phyloP scores from a whole-genome alignment of 2,797 vertebrate genomes.

The Halcyon leucocephala region DNA sequence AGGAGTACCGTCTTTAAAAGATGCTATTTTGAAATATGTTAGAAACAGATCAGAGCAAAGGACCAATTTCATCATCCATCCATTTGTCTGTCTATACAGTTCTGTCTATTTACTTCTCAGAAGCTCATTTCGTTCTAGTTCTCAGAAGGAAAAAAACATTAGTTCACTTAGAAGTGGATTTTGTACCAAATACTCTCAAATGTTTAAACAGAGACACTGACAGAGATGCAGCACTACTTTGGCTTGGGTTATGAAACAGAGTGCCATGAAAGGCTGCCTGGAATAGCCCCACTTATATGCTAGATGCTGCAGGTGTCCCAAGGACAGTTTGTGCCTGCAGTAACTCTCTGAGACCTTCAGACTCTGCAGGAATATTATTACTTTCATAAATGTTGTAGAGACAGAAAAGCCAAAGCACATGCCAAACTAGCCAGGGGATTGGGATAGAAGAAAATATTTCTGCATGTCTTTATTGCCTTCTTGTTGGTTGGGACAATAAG shows the following conservation, averaged over 20 bases:
- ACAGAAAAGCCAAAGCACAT: background rate
- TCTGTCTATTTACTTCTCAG: conserved; percentile 4
- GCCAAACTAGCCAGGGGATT: background rate
- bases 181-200: background rate
- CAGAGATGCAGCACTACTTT: background rate
- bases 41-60: conserved; percentile 4
- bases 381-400: background rate
- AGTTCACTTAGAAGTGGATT: background rate
- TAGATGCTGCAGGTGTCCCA: background rate
- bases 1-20: background rate
- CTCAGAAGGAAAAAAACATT: background rate
- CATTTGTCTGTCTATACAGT: background rate
- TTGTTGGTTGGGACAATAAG: background rate
- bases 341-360: background rate
- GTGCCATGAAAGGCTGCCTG: background rate
- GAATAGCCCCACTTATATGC: background rate
- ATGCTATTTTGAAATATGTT: conserved; percentile 36
- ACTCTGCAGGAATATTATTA: background rate
- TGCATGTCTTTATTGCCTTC: background rate
- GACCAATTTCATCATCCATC: background rate
- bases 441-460: background rate
- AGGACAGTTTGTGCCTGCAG: background rate
- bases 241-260: background rate
- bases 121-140: background rate
- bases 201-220: background rate